Base-by-base conservation (phyloP, 53 echinoderm and acorn worm genomes). In the Stichopus horrens region DNA sequence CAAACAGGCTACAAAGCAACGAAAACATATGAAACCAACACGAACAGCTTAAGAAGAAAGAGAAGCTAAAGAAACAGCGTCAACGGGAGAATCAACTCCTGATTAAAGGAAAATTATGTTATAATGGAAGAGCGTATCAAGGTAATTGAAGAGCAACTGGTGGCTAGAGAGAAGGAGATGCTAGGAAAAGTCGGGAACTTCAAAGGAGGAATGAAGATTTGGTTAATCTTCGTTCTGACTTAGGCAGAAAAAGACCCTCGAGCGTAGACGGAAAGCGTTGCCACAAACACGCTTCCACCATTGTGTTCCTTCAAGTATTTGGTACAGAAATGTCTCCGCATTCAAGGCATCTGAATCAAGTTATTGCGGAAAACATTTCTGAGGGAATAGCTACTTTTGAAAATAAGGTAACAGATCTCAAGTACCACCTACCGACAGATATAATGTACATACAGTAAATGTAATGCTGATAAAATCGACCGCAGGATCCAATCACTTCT, bases 211-310 rank as follows among this genome's bases (percentile, higher is more conserved):
- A 76, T 19, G n/a, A 18, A 74, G 74, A 74, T 13, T 5, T 74
- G 10, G 2, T 58, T 9, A 58, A 83, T 20, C 10, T 83, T 7
- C 58, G 58, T 21, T 58, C 18, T 9, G 22, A 83, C 6, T 21
- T 21, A 0, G 57, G 58, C 6, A 55, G 23, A 23, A 18, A 10
- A 57, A 83, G 16, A 4, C 58, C 21, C 59, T 83, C 5, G 58
- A 83, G 21, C 16, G 83, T 57, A 21, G 58, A 83, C 20, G 83
- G 11, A 83, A 56, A 56, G 21, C 59, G 7, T 57, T 83, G 18
- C 83, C 83, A 4, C 14, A 21, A 57, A 83, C 19, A 21, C 19
- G 37, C 7, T 58, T 58, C 58, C 59, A 58, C 4, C 59, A 58
- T 0, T 83, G 57, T 63, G 22, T 83, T 22, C 0, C 57, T 5